Percentiles rank a stretch among this genome's conserved stretches.
These are phyloP conservation scores for Chelidonichthys spinosus DNA, from an alignment of 2,797 vertebrate genomes.

Conservation along the genomic window DNA sequence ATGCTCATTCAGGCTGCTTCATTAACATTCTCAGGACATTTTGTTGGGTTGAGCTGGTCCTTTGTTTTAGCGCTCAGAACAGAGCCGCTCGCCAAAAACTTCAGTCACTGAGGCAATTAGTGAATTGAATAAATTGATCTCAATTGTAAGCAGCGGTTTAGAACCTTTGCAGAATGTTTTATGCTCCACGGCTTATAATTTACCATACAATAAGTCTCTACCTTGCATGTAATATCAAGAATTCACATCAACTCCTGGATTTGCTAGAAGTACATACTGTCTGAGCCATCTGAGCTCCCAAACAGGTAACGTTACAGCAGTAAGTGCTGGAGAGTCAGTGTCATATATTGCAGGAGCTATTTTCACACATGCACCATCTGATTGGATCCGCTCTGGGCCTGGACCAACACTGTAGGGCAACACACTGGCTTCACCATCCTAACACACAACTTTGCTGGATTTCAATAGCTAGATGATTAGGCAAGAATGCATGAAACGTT, in stretches of 20 bases:
- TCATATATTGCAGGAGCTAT: slow-evolving; percentile 79
- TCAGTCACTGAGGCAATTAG: slow-evolving; percentile 35
- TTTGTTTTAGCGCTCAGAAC: slow-evolving; percentile 65
- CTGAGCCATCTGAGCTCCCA: slow-evolving; percentile 27
- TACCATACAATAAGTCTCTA: not conserved
- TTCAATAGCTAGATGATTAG: not conserved
- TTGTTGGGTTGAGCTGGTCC: slow-evolving; percentile 51
- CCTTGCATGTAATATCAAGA: not conserved
- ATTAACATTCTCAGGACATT: slow-evolving; percentile 80
- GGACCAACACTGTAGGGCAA: slow-evolving; percentile 4
- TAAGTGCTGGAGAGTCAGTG: slow-evolving; percentile 56
- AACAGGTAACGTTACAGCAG: slow-evolving; percentile 67
- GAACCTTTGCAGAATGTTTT: slow-evolving; percentile 2
- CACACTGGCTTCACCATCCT: not conserved
- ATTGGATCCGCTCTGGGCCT: slow-evolving; percentile 50
- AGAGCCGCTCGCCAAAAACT: slow-evolving; percentile 6
- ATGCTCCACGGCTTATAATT: slow-evolving; percentile 6
- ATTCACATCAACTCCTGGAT: not conserved
- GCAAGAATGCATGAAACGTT: not conserved
- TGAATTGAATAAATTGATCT: slow-evolving; percentile 44
- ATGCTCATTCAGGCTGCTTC: slow-evolving; percentile 74
- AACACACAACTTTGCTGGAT: not conserved
- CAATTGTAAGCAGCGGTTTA: slow-evolving; percentile 6
- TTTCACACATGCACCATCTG: slow-evolving; percentile 72
- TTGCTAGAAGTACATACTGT: slow-evolving; percentile 29